Evolutionary conservation across 2,888 invertebrate genomes (phyloP).

Genomic region (Archips crataeganus): DNA sequence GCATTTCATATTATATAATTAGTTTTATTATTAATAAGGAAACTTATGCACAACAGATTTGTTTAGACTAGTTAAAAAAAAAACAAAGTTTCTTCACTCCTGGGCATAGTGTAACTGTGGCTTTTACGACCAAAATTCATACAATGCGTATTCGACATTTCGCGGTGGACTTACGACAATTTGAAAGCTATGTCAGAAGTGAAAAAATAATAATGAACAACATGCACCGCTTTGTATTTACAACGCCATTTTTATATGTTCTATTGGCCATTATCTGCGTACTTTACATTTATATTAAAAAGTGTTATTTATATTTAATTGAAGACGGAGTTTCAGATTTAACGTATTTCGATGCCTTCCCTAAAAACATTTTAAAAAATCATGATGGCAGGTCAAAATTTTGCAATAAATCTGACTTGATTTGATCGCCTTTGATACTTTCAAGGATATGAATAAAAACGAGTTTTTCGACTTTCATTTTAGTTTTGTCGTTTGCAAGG

Average conservation of each 20-base stretch:
- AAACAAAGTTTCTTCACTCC: neutral
- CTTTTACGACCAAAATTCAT: neutral
- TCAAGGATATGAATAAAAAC: too few species aligned
- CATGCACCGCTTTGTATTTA: slow-evolving; percentile 30
- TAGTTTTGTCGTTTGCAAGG: too few species aligned
- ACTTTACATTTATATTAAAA: slow-evolving; percentile 16
- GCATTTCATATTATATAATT: neutral
- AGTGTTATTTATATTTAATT: slow-evolving; percentile 12
- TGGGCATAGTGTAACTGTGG: neutral
- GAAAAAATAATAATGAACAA: neutral
- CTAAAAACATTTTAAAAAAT: neutral
- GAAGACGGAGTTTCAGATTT: slow-evolving; percentile 25
- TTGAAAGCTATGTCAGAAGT: neutral
- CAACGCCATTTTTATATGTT: slow-evolving; percentile 19
- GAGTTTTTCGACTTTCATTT: too few species aligned
- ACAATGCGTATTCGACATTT: neutral
- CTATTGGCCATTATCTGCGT: slow-evolving; percentile 40
- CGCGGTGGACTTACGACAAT: neutral
- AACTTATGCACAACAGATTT: slow-evolving; percentile 19
- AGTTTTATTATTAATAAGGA: neutral
- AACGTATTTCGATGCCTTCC: neutral
- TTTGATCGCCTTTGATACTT: too few species aligned
- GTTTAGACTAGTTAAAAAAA: slow-evolving; percentile 6
- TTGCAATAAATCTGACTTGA: too few species aligned
- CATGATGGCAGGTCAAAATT: too few species aligned